Evolutionary conservation across 2,888 invertebrate species (phyloP).

Genomic region (Drosophila mimica): DNA sequence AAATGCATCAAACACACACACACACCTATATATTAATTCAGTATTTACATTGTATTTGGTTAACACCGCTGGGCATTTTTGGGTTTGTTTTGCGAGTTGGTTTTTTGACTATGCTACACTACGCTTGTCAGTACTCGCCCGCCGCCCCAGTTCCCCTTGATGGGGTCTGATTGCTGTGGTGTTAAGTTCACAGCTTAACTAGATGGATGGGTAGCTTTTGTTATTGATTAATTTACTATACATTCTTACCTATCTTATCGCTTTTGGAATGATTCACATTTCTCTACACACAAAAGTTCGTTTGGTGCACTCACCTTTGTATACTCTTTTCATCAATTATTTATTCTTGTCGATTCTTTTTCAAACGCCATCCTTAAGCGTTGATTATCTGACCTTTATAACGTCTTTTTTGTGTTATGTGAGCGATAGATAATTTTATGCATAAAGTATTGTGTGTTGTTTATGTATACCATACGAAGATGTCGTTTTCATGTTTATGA

Average conservation of each 20-base stretch:
- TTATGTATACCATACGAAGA: background rate
- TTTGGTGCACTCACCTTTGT: background rate
- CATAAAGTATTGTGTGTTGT: background rate
- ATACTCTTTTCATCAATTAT: background rate
- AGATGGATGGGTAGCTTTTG: background rate
- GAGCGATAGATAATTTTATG: background rate
- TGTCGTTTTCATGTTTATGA: background rate
- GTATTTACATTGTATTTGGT: slow-evolving; percentile 33
- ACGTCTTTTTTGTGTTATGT: background rate
- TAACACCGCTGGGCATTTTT: slow-evolving; percentile 48
- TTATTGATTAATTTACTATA: slow-evolving; percentile 1
- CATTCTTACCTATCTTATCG: background rate
- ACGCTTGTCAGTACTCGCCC: slow-evolving; percentile 43
- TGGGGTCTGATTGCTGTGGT: slow-evolving; percentile 5
- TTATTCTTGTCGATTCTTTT: background rate
- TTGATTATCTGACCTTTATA: background rate
- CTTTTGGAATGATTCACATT: background rate
- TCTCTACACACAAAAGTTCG: background rate
- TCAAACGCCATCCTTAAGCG: background rate
- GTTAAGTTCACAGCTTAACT: slow-evolving; percentile 1
- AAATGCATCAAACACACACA: slow-evolving; percentile 9
- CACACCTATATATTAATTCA: background rate
- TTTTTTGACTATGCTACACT: slow-evolving; percentile 62
- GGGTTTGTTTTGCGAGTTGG: slow-evolving; percentile 52
- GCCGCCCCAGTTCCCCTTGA: background rate